A percentile compares a stretch with the other conserved stretches of the same genome.
phyloP scores from a whole-genome alignment of 2,888 invertebrate genomes.

The Drosophila crucigera region DNA sequence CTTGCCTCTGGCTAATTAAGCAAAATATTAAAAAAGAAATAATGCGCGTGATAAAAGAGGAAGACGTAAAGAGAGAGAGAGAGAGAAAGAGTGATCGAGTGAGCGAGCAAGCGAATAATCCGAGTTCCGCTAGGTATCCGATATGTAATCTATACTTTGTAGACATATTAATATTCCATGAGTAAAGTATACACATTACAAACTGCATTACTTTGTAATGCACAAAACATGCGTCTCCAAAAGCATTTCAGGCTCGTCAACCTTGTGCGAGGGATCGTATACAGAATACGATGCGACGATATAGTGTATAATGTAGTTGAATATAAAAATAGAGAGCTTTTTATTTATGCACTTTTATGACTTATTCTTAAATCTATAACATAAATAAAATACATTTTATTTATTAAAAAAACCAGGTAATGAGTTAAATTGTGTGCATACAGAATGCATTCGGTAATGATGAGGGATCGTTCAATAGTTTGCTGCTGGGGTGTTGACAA shows the following conservation, averaged over 20 bases:
- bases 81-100: background rate
- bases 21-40: background rate
- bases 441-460: background rate
- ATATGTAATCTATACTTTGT: background rate
- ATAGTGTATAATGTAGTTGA: background rate
- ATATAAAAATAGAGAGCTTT: background rate
- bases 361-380: background rate
- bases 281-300: background rate
- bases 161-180: background rate
- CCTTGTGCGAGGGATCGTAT: background rate
- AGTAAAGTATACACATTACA: background rate
- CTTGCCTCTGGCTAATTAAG: slow-evolving; percentile 29
- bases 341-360: background rate
- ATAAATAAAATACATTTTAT: background rate
- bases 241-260: background rate
- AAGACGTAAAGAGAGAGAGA: background rate
- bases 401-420: background rate
- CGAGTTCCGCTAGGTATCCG: background rate
- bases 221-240: background rate
- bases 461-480: background rate
- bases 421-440: background rate
- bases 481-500: background rate
- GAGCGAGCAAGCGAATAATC: background rate
- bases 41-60: background rate
- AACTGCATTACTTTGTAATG: background rate